Base-by-base conservation (phyloP, 2,888 invertebrate genomes). In the Stegophylla sp. region DNA sequence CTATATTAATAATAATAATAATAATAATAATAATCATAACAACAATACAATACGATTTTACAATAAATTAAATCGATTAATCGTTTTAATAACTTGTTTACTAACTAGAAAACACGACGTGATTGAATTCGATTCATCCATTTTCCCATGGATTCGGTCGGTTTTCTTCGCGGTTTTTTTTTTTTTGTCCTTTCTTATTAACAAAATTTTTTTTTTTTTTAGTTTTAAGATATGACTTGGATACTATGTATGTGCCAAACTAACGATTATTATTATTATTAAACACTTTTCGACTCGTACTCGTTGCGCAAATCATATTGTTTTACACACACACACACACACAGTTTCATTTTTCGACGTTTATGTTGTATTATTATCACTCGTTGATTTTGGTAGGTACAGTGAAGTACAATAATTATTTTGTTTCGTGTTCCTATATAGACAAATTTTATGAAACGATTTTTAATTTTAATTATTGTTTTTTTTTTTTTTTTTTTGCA, bases 171-270 rank as follows among this genome's bases (percentile, higher is more conserved):
- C 7, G 7, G 3, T 20, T 23, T 7, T 53, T 53, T 56, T 9
- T 45, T 9, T 43, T 64, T 20, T 66, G 15, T 43, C 23, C 13
- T 66, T 61, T 17, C 17, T 0, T 28, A 28, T 56, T 66, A 51
- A 51, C 51, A 13, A 51, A 17, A 34, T n/a, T n/a, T n/a, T n/a
- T n/a, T n/a, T n/a, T n/a, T n/a, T n/a, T n/a, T n/a, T 15, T 71
- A 28, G 20, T 12, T 34, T 23, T 71, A 34, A 13, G 7, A 41
- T n/a, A n/a, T 15, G 17, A 72, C 20, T 23, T 13, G 53, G 71
- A 72, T 23, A 15, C 26, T 17, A 23, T 41, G 17, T 4, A 75
- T 48, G 75, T 75, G 75, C 75, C 75, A 75, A 75, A 75, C 75
- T 75, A 64, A 75, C 48, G 63, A 64, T 43, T 64, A 72, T 2